A percentile compares a stretch with the other conserved stretches of the same genome.
Conservation (phyloP, 2,797 vertebrate species). For the Synanceia verrucosa region DNA sequence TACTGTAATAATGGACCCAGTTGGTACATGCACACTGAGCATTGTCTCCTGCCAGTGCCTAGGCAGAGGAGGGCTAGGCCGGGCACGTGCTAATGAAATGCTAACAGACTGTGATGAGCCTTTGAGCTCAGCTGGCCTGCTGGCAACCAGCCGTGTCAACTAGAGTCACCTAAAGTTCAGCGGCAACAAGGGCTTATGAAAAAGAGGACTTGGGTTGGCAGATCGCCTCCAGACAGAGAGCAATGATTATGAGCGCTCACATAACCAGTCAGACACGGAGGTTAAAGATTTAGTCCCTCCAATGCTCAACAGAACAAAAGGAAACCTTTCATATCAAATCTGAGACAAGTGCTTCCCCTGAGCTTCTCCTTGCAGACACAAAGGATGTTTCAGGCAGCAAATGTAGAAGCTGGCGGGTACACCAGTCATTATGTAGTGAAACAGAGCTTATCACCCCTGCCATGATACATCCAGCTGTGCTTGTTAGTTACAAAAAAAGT, state of each 20-base stretch:
- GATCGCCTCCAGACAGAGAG: conserved; percentile 5
- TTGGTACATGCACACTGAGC: conserved; percentile 55
- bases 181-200: conserved; percentile 19
- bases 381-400: conserved; percentile 8
- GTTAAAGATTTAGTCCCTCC: not conserved
- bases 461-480: conserved; percentile 5
- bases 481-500: not conserved
- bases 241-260: conserved; percentile 12
- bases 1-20: conserved; percentile 57
- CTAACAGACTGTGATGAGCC: conserved; percentile 65
- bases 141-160: conserved; percentile 59
- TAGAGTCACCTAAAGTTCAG: conserved; percentile 67
- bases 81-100: conserved; percentile 69
- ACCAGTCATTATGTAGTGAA: conserved; percentile 5
- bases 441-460: conserved; percentile 10
- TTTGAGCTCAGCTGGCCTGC: conserved; percentile 49
- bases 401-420: not conserved
- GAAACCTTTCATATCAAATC: conserved; percentile 12
- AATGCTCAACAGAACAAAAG: not conserved
- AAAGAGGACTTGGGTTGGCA: not conserved
- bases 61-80: conserved; percentile 20
- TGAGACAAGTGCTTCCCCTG: conserved; percentile 1
- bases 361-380: conserved; percentile 1
- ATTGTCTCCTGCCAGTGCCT: conserved; percentile 55
- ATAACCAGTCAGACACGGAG: not conserved